phyloP scores from a whole-genome alignment of 1,140 invertebrate genomes.

The Scaptodrosophila lebanonensis region DNA sequence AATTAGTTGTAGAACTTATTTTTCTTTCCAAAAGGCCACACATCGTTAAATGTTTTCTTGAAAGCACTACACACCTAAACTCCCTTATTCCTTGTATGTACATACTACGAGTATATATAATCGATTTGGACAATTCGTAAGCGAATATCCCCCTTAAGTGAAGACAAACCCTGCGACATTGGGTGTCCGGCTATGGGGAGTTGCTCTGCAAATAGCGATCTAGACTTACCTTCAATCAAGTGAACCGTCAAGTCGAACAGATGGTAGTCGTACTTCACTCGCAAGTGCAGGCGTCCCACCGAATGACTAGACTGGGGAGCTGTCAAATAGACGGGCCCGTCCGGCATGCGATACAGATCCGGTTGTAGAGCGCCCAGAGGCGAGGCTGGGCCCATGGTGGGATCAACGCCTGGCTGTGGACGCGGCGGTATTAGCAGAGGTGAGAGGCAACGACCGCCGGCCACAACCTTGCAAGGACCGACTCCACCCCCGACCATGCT shows the following conservation, averaged over 20 bases:
- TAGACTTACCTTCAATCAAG: constrained; percentile 87
- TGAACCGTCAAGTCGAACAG: constrained; percentile 91
- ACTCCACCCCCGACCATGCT: constrained; percentile 71
- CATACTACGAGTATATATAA: too few relatives aligned
- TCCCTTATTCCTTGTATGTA: too few relatives aligned
- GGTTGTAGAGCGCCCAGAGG: constrained; percentile 91
- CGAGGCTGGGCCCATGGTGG: constrained; percentile 80
- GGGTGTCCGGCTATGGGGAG: too few relatives aligned
- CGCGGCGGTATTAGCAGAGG: constrained; percentile 84
- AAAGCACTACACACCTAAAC: too few relatives aligned
- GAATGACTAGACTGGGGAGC: constrained; percentile 79
- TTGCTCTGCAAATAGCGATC: too few relatives aligned
- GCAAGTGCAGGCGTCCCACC: constrained; percentile 87
- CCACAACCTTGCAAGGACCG: constrained; percentile 63
- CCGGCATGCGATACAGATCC: constrained; percentile 87
- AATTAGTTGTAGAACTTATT: too few relatives aligned
- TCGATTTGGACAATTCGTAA: too few relatives aligned
- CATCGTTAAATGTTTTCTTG: too few relatives aligned
- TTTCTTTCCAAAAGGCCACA: too few relatives aligned
- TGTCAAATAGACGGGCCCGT: constrained; percentile 85
- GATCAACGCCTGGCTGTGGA: constrained; percentile 67
- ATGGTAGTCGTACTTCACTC: constrained; percentile 93
- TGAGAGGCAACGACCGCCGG: constrained; percentile 81
- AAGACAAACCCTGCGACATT: too few relatives aligned
- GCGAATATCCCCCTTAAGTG: too few relatives aligned